Conservation (phyloP, 1,140 invertebrate genomes). For the Ylistrum balloti region DNA sequence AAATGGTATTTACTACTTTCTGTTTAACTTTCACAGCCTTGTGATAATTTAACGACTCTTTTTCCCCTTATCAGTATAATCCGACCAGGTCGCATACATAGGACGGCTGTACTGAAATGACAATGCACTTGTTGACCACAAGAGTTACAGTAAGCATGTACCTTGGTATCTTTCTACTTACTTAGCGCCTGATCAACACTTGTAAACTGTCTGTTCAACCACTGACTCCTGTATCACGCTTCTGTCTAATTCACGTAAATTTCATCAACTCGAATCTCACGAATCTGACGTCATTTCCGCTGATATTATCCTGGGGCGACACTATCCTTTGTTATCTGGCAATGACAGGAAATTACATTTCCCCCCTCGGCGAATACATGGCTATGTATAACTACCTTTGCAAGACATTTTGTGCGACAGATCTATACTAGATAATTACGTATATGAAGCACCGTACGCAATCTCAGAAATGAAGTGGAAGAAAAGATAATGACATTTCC, state of each 20-base stretch:
- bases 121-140: too few species aligned
- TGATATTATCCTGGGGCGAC: background rate
- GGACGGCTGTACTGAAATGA: too few species aligned
- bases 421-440: background rate
- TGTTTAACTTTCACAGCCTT: too few species aligned
- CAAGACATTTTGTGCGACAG: background rate
- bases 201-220: background rate
- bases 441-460: background rate
- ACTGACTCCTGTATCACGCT: background rate
- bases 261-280: background rate
- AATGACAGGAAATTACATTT: conserved; percentile 17
- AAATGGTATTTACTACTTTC: too few species aligned
- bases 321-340: background rate
- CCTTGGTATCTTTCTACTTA: background rate
- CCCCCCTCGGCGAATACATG: background rate
- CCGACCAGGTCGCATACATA: too few species aligned
- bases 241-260: background rate
- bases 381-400: background rate
- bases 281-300: conserved; percentile 25
- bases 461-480: conserved; percentile 11
- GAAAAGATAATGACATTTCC: background rate
- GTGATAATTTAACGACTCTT: too few species aligned
- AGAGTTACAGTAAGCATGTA: background rate
- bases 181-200: background rate
- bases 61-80: too few species aligned